Evolutionary conservation across 2,888 invertebrate species (phyloP).

Genomic region (Lobophora halterata): DNA sequence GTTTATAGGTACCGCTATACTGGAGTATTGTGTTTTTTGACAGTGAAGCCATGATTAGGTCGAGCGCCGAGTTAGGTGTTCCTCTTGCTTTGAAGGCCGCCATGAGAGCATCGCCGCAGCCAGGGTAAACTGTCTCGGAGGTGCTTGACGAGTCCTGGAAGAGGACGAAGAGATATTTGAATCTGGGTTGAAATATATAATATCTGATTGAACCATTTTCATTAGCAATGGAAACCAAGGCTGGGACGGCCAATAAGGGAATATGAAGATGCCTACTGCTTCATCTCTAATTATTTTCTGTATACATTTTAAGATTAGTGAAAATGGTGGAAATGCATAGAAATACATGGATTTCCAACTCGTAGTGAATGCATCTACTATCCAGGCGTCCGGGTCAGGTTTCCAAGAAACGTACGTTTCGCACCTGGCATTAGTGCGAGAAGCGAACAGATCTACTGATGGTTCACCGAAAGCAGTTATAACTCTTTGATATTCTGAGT

Average conservation of each 20-base stretch:
- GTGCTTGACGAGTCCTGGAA: conserved; percentile 8
- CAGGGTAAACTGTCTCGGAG: conserved; percentile 13
- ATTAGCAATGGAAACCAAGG: conserved; percentile 4
- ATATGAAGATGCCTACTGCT: conserved; percentile 1
- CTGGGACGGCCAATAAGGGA: conserved; percentile 2
- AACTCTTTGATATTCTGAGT: not conserved
- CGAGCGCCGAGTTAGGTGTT: too few relatives aligned
- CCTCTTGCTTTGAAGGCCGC: conserved; percentile 9
- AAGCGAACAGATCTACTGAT: conserved; percentile 20
- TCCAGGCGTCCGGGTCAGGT: conserved; percentile 7
- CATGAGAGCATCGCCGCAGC: conserved; percentile 18
- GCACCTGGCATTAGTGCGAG: conserved; percentile 18
- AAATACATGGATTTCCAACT: not conserved
- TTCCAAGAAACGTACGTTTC: conserved; percentile 16
- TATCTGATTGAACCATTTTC: not conserved
- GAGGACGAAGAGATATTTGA: conserved; percentile 1
- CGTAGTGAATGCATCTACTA: conserved; percentile 7
- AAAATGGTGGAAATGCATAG: conserved; percentile 6
- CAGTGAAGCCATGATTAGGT: conserved; percentile 1
- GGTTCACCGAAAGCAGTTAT: not conserved
- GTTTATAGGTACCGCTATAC: not conserved
- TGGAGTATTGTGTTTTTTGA: not conserved
- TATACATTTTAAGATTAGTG: conserved; percentile 1
- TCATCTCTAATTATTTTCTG: not conserved
- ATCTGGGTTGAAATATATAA: not conserved